Base-by-base conservation (phyloP, 2,888 invertebrate species). In the Ditula angustiorana region DNA sequence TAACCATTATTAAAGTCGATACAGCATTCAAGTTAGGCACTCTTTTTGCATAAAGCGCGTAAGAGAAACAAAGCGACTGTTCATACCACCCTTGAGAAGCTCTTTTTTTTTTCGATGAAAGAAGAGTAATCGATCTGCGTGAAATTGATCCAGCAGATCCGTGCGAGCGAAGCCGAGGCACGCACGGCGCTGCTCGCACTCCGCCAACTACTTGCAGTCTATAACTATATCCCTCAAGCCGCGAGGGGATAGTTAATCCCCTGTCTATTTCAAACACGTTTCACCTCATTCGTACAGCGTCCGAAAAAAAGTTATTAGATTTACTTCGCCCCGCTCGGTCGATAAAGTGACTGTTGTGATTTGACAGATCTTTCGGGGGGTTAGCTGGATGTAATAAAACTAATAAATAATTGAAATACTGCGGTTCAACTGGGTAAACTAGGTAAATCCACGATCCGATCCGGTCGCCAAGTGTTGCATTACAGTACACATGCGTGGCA, bases 251-350 rank as follows among this genome's bases (percentile, higher is more conserved):
- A 88, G 85, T 86, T 92, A 91, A 92, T 90, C 92, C 92, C 89
- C 90, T 87, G 92, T 90, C 92, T 90, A 90, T 91, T 89, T 90
- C 90, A 87, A 91, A 92, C 92, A 92, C 91, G 91, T 92, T 91
- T 90, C 85, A 89, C 90, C 85, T 91, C 91, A 91, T 90, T 89
- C 90, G 87, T 87, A 87, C 86, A 86, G 86, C 87, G 86, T 83
- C 83, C 82, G 78, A 90, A 90, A 92, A 92, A 91, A 88, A 86
- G 82, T 88, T 90, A 91, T 91, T 90, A 88, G 88, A 91, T 90
- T 90, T 87, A 88, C 81, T 83, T 68, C 70, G 73, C 80, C 78
- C 77, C 71, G 72, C 70, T 69, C 83, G 83, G 90, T 92, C 89
- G 81, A 90, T 90, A 84, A 76, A 77, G 72, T 76, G 74, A 68